phyloP scores from a whole-genome alignment of 2,797 vertebrate species.

The Martes flavigula region DNA sequence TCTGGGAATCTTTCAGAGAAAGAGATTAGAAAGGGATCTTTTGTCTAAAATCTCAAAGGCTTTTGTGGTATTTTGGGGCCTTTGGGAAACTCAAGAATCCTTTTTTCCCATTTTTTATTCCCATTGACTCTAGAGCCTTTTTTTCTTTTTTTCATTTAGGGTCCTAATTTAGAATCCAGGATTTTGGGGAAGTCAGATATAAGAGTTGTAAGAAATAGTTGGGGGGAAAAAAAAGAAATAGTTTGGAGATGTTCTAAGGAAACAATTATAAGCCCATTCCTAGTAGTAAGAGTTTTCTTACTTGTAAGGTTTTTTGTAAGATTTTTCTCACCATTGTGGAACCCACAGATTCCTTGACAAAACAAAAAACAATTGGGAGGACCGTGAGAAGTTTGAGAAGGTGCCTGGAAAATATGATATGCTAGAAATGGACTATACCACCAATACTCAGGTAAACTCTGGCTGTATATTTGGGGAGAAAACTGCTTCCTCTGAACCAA shows the following conservation, averaged over 20 bases:
- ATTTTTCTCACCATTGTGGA: constrained; percentile 3
- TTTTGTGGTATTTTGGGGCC: not conserved
- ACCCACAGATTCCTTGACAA: constrained; percentile 92
- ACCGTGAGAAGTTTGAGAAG: constrained; percentile 88
- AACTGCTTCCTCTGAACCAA: not conserved
- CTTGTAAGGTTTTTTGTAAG: constrained; percentile 26
- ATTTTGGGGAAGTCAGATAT: not conserved
- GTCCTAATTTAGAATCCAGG: constrained; percentile 19
- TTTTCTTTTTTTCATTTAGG: constrained; percentile 15
- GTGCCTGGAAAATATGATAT: constrained; percentile 93
- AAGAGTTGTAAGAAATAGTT: not conserved
- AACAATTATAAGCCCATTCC: not conserved
- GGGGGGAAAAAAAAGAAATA: not conserved
- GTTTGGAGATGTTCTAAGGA: not conserved
- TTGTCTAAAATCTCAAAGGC: not conserved
- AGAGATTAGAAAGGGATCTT: not conserved
- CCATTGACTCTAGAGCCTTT: constrained; percentile 20
- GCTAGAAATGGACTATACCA: constrained; percentile 91
- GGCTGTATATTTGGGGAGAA: not conserved
- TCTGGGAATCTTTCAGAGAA: not conserved
- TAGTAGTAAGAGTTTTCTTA: not conserved
- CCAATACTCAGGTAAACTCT: constrained; percentile 65
- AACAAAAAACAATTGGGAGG: constrained; percentile 92
- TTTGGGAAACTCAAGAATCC: not conserved
- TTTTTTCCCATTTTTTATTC: not conserved